Evolutionary conservation across 2,888 invertebrate species (phyloP), one percentile per base, ranked within the genome.

Genomic region (Sinotaia quadrata): DNA sequence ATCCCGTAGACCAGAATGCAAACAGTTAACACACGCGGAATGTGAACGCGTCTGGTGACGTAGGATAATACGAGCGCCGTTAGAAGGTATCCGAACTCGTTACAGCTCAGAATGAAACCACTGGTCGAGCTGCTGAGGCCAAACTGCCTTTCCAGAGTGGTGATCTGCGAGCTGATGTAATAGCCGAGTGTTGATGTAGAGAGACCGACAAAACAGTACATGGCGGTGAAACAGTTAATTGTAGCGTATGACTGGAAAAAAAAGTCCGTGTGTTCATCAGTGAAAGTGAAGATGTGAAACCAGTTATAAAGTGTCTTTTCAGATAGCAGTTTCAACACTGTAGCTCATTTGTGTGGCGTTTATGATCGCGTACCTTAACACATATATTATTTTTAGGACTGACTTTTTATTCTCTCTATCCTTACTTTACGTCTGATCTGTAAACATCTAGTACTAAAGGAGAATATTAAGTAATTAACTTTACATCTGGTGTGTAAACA

Each of bases 81-180:
- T 10, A 67, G 29, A 59, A 84, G 69, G 71, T 77, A 84, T 34
- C 84, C 83, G 21, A 84, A 75, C 69, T 85, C 83, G 68, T 85
- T 84, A 69, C 81, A 80, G 59, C 80, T 80, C 73, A 84, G 76
- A 10, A 85, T 68, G 31, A 84, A 69, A 0, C 85, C 85, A 2
- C 79, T 78, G 57, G 81, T 75, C 15, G 81, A 75, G 69, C 81
- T 82, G 71, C 80, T 81, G 51, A 85, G 76, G 12, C 83, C 82
- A 69, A 81, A 84, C 72, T 81, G 78, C 44, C 75, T 78, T 71
- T 85, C 85, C 24, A 85, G 74, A 54, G 83, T 81, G 2, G 83
- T 81, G 31, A 81, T 79, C 77, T 82, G 81, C 10, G 81, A 80
- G 41, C 72, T 78, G 49, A 81, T 70, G 60, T 79, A 81, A 8